Evolutionary conservation across 1,140 invertebrate species (phyloP).

Genomic region (Formica exsecta): DNA sequence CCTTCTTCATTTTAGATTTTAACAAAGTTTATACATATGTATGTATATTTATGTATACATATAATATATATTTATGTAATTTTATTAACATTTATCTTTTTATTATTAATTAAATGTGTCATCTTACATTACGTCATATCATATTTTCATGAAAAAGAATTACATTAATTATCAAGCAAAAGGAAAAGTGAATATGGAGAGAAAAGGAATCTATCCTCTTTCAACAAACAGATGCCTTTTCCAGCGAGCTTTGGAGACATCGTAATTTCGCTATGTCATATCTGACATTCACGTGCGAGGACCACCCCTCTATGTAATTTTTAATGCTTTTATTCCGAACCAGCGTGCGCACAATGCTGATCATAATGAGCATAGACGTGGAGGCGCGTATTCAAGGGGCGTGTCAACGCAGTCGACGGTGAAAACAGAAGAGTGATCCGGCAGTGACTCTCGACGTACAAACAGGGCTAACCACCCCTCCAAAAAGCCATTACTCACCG

Average conservation of each 20-base stretch:
- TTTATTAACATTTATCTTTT: background rate
- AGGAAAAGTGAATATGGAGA: background rate
- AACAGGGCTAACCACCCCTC: conserved; percentile 67
- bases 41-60: background rate
- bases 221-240: background rate
- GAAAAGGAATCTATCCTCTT: background rate
- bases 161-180: background rate
- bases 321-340: conserved; percentile 44
- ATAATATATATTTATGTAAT: background rate
- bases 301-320: background rate
- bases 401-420: conserved; percentile 49
- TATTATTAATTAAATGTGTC: background rate
- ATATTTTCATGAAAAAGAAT: background rate
- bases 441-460: conserved; percentile 68
- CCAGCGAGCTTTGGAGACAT: background rate
- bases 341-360: conserved; percentile 33
- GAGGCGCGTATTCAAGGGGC: conserved; percentile 53
- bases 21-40: background rate
- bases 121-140: background rate
- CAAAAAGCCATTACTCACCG: conserved; percentile 72
- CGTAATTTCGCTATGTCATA: background rate
- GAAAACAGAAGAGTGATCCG: conserved; percentile 67
- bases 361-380: conserved; percentile 54
- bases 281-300: background rate
- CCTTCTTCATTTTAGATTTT: background rate